Base-by-base conservation (phyloP, 2,888 invertebrate species). In the Harpalus rubripes region DNA sequence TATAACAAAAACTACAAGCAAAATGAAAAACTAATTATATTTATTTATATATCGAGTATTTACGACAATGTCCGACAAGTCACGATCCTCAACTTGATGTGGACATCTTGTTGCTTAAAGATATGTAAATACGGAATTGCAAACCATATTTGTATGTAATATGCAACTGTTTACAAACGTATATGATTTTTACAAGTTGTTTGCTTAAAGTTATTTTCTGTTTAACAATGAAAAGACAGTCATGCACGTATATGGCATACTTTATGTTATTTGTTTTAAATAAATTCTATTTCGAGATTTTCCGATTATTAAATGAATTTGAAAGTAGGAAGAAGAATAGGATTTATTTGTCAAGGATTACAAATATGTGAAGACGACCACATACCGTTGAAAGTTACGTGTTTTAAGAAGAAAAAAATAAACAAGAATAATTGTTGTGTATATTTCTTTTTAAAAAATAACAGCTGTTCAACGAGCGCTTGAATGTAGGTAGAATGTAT, bases 71-170 rank as follows among this genome's bases (percentile, higher is more conserved):
- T 6, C 32, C 32, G 32, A 6, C 44, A 10, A 52, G 6, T 52
- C 44, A 8, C 44, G 44, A 12, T 44, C 6, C 44, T 2, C 44
- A 12, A 52, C 12, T 52, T 12, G 10, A 52, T 52, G 18, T 59
- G 59, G 59, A 59, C 59, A 59, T 59, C 56, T 56, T 18, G 18
- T 59, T 59, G 59, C 18, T 59, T 56, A 59, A 59, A 59, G 18
- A 59, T 59, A 59, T 59, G 59, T 59, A 59, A 59, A 59, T 59
- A 59, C 59, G 59, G 59, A 59, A 59, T 59, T 59, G 59, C 59
- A 59, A 56, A 15, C 12, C 56, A 56, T 56, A 15, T 56, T 56
- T 56, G 56, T 15, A 56, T n/a, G 12, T n/a, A n/a, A 18, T 59
- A 59, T 59, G 59, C 59, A 59, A 52, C 12, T 52, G 44, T 52